Evolutionary conservation across 2,888 invertebrate genomes (phyloP).

Genomic region (Myopa testacea): DNA sequence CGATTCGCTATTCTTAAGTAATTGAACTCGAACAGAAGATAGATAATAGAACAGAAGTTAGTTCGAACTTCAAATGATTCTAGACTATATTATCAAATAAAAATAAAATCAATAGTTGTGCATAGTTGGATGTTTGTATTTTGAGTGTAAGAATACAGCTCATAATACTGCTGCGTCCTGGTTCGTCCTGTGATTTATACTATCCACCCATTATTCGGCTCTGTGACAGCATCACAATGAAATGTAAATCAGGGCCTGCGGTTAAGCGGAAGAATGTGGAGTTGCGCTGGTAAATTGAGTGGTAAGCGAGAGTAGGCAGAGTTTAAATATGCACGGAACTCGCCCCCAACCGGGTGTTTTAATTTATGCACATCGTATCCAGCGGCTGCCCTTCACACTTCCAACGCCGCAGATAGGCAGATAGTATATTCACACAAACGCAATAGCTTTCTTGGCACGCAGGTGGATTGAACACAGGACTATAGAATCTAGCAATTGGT

Average conservation of each 20-base stretch:
- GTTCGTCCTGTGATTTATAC: no score
- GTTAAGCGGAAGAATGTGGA: no score
- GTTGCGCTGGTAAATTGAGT: not conserved
- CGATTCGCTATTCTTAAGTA: no score
- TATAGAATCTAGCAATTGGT: not conserved
- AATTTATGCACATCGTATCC: constrained; percentile 27
- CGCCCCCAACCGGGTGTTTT: constrained; percentile 9
- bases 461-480: constrained; percentile 41
- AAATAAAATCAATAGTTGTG: no score
- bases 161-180: no score
- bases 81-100: no score
- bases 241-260: constrained; percentile 59
- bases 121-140: no score
- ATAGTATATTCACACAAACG: constrained; percentile 31
- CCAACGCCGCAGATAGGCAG: constrained; percentile 5
- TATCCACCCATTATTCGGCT: not conserved
- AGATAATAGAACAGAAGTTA: no score
- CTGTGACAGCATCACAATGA: constrained; percentile 52
- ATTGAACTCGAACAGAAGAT: no score
- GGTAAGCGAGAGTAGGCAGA: not conserved
- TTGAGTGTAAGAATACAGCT: no score
- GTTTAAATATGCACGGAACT: constrained; percentile 27
- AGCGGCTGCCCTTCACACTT: constrained; percentile 30
- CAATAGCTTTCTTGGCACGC: constrained; percentile 39
- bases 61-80: no score